Evolutionary conservation across 2,113 vertebrate genomes (phyloP).

Genomic region (Raja brachyura): DNA sequence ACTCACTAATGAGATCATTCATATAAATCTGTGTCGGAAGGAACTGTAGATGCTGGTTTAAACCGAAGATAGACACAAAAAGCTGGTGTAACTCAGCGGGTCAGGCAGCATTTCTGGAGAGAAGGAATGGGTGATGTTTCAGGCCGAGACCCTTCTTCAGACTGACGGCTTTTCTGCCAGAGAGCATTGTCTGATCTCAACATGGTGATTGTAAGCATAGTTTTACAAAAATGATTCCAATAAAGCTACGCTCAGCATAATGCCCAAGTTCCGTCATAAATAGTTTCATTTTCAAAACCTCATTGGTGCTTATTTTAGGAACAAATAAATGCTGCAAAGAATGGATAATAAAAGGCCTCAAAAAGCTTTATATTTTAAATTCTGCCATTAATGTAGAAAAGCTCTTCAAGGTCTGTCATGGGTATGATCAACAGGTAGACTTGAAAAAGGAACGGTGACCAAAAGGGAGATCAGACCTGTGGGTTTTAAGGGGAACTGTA

Average conservation of each 20-base stretch:
- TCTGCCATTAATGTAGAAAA: background rate
- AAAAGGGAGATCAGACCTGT: background rate
- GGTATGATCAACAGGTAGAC: background rate
- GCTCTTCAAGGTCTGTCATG: background rate
- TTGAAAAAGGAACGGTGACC: background rate
- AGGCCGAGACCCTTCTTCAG: too few species aligned
- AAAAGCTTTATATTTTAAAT: background rate
- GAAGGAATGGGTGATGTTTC: too few species aligned
- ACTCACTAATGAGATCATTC: background rate
- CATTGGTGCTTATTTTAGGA: background rate
- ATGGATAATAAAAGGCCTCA: background rate
- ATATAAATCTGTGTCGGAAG: background rate
- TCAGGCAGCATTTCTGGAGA: too few species aligned
- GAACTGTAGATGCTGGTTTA: too few species aligned
- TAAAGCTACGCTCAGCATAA: background rate
- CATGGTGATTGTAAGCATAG: background rate
- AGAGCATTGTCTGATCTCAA: background rate
- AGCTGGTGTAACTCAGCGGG: too few species aligned
- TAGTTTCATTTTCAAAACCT: background rate
- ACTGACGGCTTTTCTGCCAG: background rate
- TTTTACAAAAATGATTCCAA: background rate
- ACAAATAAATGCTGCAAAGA: background rate
- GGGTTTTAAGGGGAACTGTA: background rate
- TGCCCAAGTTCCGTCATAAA: background rate
- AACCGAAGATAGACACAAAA: too few species aligned